Conservation (phyloP, 2,797 vertebrate species). For the Phyllotis vaccarum region DNA sequence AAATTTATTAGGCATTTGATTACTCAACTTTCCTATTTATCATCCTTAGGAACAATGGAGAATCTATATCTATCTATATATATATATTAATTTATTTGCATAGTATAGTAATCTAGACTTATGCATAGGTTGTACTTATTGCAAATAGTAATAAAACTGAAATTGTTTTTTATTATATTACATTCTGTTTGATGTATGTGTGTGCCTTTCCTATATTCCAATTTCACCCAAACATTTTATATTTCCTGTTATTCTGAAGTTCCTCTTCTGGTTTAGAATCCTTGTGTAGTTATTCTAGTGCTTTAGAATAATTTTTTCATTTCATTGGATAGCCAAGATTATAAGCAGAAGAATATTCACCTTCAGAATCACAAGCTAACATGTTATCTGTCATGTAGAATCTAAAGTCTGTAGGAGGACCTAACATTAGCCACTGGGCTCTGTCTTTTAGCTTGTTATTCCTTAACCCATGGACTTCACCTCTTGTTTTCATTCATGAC, state of each 20-base stretch:
- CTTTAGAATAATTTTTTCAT: neutral
- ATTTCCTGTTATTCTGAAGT: conserved; percentile 10
- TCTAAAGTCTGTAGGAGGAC: neutral
- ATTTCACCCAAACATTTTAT: conserved; percentile 15
- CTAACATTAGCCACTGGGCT: neutral
- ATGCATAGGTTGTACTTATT: conserved; percentile 7
- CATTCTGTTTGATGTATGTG: conserved; percentile 30
- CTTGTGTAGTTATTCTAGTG: neutral
- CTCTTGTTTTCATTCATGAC: neutral
- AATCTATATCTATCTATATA: neutral
- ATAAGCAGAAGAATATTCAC: neutral
- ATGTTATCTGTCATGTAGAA: neutral
- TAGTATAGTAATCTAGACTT: neutral
- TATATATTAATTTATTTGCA: neutral
- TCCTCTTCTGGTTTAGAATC: conserved; percentile 34
- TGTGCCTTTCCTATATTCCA: neutral
- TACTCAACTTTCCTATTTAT: neutral
- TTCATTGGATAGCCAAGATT: conserved; percentile 21
- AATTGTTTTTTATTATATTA: conserved; percentile 19
- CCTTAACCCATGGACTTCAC: neutral
- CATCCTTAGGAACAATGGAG: neutral
- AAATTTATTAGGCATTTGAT: conserved; percentile 29
- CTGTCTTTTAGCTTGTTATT: neutral
- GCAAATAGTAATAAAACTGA: conserved; percentile 10
- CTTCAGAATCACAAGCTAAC: neutral